phyloP scores from a whole-genome alignment of 2,113 vertebrate genomes.

The Chlamydotis undulata region DNA sequence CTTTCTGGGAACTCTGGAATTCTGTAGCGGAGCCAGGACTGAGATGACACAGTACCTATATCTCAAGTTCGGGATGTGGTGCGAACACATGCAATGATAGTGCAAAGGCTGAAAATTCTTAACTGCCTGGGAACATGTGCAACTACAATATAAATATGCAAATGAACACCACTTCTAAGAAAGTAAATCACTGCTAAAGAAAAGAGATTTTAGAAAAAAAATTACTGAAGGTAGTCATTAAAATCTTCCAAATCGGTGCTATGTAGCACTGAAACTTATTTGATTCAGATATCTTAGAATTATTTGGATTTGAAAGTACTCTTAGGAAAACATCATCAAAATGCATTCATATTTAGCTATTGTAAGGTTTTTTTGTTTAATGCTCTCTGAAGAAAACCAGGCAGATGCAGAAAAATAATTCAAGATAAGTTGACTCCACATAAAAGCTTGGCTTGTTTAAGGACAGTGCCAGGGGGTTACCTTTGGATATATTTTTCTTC shows the following conservation, averaged over 20 bases:
- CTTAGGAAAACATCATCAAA: background rate
- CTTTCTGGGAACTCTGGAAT: background rate
- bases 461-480: background rate
- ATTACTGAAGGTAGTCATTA: background rate
- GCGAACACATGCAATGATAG: background rate
- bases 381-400: background rate
- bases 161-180: background rate
- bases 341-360: background rate
- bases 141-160: background rate
- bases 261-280: background rate
- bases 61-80: background rate
- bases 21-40: background rate
- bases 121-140: background rate
- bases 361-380: background rate
- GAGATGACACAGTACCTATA: background rate
- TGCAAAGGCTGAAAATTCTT: constrained; percentile 6
- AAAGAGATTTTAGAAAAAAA: background rate
- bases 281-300: background rate
- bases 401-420: background rate
- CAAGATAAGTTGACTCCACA: background rate
- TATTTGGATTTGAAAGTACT: background rate
- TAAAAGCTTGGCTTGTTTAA: background rate
- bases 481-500: background rate
- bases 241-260: background rate
- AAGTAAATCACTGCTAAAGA: background rate